phyloP scores from a whole-genome alignment of 2,797 vertebrate genomes.

The Heteromormyrus szaboi region DNA sequence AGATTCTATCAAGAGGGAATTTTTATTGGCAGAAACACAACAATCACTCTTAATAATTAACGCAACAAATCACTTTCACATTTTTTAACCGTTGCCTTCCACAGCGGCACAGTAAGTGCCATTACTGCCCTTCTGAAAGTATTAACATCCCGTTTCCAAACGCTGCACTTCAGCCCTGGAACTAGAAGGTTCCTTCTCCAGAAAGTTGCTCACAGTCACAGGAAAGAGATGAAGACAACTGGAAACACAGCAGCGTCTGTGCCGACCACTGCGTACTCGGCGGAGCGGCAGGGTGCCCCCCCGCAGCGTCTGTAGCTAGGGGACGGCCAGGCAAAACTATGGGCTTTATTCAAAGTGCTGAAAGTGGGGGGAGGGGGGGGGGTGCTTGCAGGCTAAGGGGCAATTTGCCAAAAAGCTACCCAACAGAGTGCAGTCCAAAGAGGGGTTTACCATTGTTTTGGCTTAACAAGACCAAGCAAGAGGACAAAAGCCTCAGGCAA shows the following conservation, averaged over 20 bases:
- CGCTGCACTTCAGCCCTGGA: not conserved
- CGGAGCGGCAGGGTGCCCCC: not conserved
- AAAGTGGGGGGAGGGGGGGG: constrained; percentile 7
- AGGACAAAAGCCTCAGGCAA: constrained; percentile 12
- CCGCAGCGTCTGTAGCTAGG: constrained; percentile 21
- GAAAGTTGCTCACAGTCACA: not conserved
- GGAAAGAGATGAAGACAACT: constrained; percentile 12
- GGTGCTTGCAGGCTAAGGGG: not conserved
- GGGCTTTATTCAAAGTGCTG: constrained; percentile 19
- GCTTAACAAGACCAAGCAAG: constrained; percentile 11
- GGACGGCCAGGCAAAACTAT: constrained; percentile 18
- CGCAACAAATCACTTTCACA: not conserved
- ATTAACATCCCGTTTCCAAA: not conserved
- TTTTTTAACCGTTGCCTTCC: not conserved
- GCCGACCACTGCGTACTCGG: not conserved
- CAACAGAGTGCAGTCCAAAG: constrained; percentile 1
- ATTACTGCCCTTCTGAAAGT: not conserved
- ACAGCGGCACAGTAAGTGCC: not conserved
- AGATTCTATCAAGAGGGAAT: not conserved
- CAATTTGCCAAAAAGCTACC: constrained; percentile 21
- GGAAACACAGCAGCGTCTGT: constrained; percentile 1
- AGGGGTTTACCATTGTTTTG: constrained; percentile 19
- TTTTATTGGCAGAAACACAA: not conserved
- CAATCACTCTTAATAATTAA: not conserved
- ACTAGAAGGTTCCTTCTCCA: not conserved